These are phyloP conservation scores for Carterocephalus palaemon DNA, from an alignment of 2,888 invertebrate genomes.

Conservation along the genomic window DNA sequence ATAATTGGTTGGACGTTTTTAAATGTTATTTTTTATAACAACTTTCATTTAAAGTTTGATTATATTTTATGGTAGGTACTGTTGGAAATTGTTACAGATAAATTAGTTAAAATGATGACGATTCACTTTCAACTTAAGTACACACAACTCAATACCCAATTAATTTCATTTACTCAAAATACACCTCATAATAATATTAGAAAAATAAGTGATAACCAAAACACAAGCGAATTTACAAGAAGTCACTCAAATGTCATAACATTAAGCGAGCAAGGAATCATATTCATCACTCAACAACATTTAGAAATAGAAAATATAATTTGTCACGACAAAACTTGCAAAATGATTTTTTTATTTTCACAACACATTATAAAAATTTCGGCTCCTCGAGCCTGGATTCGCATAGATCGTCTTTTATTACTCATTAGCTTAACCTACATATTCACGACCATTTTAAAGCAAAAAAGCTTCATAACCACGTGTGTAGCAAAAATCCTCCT, in stretches of 20 bases:
- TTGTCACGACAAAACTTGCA: slow-evolving; percentile 54
- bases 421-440: slow-evolving; percentile 31
- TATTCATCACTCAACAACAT: slow-evolving; percentile 24
- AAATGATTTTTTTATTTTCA: slow-evolving; percentile 55
- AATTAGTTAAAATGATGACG: no score
- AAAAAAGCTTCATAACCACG: slow-evolving; percentile 43
- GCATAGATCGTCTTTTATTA: slow-evolving; percentile 36
- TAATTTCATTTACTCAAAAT: background rate
- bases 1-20: slow-evolving; percentile 21
- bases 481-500: slow-evolving; percentile 52
- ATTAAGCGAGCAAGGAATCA: slow-evolving; percentile 21
- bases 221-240: background rate
- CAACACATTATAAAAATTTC: slow-evolving; percentile 73
- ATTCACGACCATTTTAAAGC: slow-evolving; percentile 36
- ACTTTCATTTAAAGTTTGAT: no score
- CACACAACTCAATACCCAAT: no score
- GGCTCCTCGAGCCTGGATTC: slow-evolving; percentile 41
- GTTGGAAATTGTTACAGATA: no score
- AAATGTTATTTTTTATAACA: slow-evolving; percentile 1
- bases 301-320: slow-evolving; percentile 41
- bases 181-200: no score
- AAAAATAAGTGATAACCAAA: no score
- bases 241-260: slow-evolving; percentile 5
- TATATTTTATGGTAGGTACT: no score
- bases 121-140: no score